phyloP scores from a whole-genome alignment of 2,113 vertebrate genomes.

The Myiopsitta monachus region DNA sequence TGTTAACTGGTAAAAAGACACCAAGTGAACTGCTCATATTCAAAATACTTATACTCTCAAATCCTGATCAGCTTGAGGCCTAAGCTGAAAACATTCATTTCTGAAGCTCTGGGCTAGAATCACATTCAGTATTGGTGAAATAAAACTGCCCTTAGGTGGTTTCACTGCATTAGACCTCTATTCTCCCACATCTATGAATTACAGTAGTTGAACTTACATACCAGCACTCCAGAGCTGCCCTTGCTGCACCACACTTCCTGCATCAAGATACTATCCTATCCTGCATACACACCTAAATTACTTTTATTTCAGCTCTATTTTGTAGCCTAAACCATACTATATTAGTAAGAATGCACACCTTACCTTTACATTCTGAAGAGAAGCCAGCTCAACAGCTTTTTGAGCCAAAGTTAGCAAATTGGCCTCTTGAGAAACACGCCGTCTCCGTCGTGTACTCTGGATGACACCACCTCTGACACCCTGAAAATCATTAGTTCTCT shows the following conservation, averaged over 20 bases:
- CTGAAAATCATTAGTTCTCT: constrained; percentile 70
- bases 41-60: background rate
- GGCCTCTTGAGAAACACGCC: constrained; percentile 90
- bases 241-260: background rate
- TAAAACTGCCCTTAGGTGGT: background rate
- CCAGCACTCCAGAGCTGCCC: background rate
- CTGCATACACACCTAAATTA: background rate
- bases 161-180: background rate
- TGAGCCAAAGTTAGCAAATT: constrained; percentile 95
- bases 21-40: background rate
- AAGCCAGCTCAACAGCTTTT: constrained; percentile 94
- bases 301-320: background rate
- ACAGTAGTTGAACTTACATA: background rate
- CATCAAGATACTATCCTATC: background rate
- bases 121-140: background rate
- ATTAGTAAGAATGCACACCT: background rate
- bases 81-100: background rate
- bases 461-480: constrained; percentile 87
- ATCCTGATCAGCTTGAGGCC: background rate
- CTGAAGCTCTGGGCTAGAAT: background rate
- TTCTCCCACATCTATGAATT: background rate
- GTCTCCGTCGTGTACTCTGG: constrained; percentile 87
- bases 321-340: background rate
- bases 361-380: constrained; percentile 80
- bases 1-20: background rate